Evolutionary conservation across 2,888 invertebrate genomes (phyloP), one percentile per base, ranked within the genome.

Genomic region (Caenorhabditis imperialis): DNA sequence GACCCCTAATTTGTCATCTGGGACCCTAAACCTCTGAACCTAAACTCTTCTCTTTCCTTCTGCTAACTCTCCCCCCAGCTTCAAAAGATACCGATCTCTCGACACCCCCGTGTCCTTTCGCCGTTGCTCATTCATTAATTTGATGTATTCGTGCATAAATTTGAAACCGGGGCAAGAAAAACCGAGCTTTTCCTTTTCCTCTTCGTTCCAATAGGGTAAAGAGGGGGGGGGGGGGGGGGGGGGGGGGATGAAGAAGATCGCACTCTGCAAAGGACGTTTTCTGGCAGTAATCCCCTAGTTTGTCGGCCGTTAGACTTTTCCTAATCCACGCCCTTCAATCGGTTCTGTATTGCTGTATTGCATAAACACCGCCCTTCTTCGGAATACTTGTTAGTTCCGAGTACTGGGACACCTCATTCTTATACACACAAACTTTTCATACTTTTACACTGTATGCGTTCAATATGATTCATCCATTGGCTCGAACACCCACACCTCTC

Each of bases 271-370:
- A n/a, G 4, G 3, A 22, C 51, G 6, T 40, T 40, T n/a, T 40
- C 60, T 51, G 60, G 60, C 60, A 58, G 58, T 60, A 69, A 69
- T 69, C 60, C 69, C 69, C 57, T 16, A 37, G 62, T 50, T 62
- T 62, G 50, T 50, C 53, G 27, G 33, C 67, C 67, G 67, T 67
- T 67, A 67, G 58, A 69, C 69, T 69, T 61, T 55, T 70, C 70
- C 60, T 71, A 71, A 71, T 71, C 71, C 62, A 71, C 60, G 71
- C 55, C 65, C 38, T n/a, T n/a, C 71, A 71, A 71, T 71, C 71
- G 62, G n/a, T n/a, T n/a, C n/a, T n/a, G n/a, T n/a, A n/a, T n/a
- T 57, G 62, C 60, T 71, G 71, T 71, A 71, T 51, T 71, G 62
- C 60, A 71, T 71, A 71, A 71, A 71, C 71, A 71, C 70, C 71